Conservation (phyloP, 2,797 vertebrate species). For the Enteromius afrohamiltoni region DNA sequence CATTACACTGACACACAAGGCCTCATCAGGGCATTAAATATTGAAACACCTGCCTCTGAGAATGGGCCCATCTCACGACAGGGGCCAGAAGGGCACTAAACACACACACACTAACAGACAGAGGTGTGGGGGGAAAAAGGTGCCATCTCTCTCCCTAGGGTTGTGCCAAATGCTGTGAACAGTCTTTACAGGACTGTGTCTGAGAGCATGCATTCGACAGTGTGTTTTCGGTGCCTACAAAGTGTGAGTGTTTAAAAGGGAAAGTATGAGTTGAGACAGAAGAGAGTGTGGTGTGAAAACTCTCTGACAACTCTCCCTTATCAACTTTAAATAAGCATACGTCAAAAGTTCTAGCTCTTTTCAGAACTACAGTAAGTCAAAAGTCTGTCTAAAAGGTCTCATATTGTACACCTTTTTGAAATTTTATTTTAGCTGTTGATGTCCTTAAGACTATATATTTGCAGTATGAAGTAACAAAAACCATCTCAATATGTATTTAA, state of each 20-base stretch:
- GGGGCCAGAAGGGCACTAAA: constrained; percentile 41
- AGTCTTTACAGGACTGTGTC: constrained; percentile 27
- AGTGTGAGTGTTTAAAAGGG: constrained; percentile 29
- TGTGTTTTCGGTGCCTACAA: neutral
- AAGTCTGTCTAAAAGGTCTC: neutral
- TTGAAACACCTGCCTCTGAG: constrained; percentile 70
- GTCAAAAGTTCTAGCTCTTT: neutral
- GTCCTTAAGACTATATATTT: no score
- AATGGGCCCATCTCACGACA: constrained; percentile 61
- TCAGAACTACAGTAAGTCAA: neutral
- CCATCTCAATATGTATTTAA: no score
- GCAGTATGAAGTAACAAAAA: no score
- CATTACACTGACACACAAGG: constrained; percentile 71
- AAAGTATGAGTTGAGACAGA: constrained; percentile 15
- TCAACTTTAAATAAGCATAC: neutral
- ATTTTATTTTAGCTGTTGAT: no score
- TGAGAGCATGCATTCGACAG: constrained; percentile 10
- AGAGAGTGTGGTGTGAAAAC: constrained; percentile 5
- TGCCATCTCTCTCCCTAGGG: constrained; percentile 15
- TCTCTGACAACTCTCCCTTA: constrained; percentile 22
- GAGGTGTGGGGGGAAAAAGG: constrained; percentile 3
- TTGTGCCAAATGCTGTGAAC: constrained; percentile 18
- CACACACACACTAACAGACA: constrained; percentile 44
- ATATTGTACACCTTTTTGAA: no score
- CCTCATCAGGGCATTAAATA: constrained; percentile 76